Evolutionary conservation across 23 tunicate species (phyloP).

Genomic region (Oikopleura dioica): DNA sequence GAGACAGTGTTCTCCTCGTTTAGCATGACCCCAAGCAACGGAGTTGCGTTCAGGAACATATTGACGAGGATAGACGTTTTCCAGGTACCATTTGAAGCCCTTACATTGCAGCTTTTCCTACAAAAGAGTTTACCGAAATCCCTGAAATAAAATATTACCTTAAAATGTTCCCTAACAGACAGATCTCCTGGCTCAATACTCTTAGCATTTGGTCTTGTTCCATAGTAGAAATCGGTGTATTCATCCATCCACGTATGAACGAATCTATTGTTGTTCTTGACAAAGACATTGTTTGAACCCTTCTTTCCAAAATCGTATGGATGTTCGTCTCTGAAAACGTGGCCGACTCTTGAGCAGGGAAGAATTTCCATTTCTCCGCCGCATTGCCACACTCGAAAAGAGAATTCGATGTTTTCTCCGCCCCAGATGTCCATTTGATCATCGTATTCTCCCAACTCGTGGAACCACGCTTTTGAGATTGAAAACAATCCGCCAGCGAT

Average conservation of each 20-base stretch:
- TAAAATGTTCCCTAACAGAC: neutral
- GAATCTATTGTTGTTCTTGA: neutral
- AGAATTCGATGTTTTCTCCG: neutral
- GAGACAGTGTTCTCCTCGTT: conserved; percentile 12
- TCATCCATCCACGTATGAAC: neutral
- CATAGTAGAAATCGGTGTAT: neutral
- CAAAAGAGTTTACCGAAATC: no score
- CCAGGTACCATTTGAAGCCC: conserved; percentile 74
- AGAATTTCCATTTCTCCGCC: neutral
- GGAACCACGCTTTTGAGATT: neutral
- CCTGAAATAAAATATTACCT: no score
- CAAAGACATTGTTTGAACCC: no score
- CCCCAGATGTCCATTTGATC: neutral
- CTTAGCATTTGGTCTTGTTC: neutral
- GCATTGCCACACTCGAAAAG: conserved; percentile 10
- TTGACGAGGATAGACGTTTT: conserved; percentile 63
- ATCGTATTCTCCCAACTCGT: neutral
- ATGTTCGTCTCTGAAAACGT: conserved; percentile 53
- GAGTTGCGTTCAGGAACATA: conserved; percentile 22
- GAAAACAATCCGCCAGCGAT: conserved; percentile 20
- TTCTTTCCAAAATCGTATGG: neutral
- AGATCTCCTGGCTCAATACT: neutral
- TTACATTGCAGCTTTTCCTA: conserved; percentile 36
- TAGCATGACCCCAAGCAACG: conserved; percentile 12
- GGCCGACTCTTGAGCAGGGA: neutral